These are phyloP conservation scores for Drosophila nigrodunni DNA, from an alignment of 1,140 invertebrate species.

Conservation along the genomic window DNA sequence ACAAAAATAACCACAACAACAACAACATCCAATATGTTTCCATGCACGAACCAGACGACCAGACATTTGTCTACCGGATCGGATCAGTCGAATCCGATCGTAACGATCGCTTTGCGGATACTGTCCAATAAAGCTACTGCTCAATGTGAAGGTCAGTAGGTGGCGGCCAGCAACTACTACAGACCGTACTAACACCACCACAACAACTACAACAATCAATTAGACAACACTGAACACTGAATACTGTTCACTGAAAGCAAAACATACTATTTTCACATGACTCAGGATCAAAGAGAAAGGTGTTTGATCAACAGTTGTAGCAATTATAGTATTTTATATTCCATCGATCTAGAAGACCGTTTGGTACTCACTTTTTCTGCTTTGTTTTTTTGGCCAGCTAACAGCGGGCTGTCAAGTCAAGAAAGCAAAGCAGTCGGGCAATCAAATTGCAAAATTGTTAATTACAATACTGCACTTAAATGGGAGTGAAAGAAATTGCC, in stretches of 20 bases:
- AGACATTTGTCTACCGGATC: conserved; percentile 69
- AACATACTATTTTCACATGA: conserved; percentile 53
- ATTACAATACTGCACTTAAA: too few species aligned
- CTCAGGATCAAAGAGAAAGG: conserved; percentile 48
- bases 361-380: conserved; percentile 9
- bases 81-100: conserved; percentile 27
- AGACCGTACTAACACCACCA: too few species aligned
- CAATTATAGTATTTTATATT: neutral
- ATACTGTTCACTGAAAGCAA: conserved; percentile 50
- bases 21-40: conserved; percentile 6
- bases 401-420: neutral
- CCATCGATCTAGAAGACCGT: neutral
- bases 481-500: too few species aligned
- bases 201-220: conserved; percentile 66
- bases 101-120: conserved; percentile 69
- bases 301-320: conserved; percentile 1
- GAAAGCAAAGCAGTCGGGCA: neutral
- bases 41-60: conserved; percentile 66
- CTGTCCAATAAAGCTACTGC: conserved; percentile 42
- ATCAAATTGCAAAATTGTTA: too few species aligned
- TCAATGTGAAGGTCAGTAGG: conserved; percentile 83
- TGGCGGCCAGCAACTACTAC: conserved; percentile 64
- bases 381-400: too few species aligned
- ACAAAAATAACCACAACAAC: neutral
- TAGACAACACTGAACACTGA: conserved; percentile 74